Evolutionary conservation across 2,888 invertebrate genomes (phyloP).

Genomic region (Spodoptera littoralis): DNA sequence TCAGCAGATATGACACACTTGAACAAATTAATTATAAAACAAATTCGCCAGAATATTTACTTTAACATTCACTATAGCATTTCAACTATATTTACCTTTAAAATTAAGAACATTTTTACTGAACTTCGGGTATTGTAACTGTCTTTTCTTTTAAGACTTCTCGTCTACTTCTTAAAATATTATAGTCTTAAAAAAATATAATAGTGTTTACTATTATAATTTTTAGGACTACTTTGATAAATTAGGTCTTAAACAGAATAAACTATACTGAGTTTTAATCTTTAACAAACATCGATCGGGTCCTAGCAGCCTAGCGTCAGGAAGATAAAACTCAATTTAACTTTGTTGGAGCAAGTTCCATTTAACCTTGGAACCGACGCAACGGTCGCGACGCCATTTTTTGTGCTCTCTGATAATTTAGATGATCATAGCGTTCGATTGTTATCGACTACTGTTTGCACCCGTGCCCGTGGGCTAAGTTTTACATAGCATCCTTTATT

Average conservation of each 20-base stretch:
- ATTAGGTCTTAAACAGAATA: too few species aligned
- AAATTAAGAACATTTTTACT: too few species aligned
- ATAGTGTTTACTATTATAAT: too few species aligned
- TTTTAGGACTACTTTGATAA: too few species aligned
- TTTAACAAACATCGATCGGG: not conserved
- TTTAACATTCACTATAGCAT: not conserved
- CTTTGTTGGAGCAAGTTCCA: slow-evolving; percentile 25
- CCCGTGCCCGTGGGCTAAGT: slow-evolving; percentile 22
- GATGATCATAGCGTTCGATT: slow-evolving; percentile 41
- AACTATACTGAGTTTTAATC: too few species aligned
- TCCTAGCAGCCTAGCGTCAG: slow-evolving; percentile 2
- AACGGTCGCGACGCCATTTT: slow-evolving; percentile 45
- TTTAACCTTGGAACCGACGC: slow-evolving; percentile 48
- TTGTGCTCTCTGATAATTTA: slow-evolving; percentile 51
- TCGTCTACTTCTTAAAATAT: too few species aligned
- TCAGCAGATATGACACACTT: slow-evolving; percentile 2
- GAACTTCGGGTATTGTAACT: too few species aligned
- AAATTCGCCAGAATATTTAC: slow-evolving; percentile 2
- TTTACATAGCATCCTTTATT: slow-evolving; percentile 5
- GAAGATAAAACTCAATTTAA: slow-evolving; percentile 29
- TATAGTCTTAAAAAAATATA: too few species aligned
- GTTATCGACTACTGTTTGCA: slow-evolving; percentile 38
- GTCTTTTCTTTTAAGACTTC: too few species aligned
- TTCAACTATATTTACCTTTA: slow-evolving; percentile 1
- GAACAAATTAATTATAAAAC: slow-evolving; percentile 14